Percentiles rank a stretch among this genome's conserved stretches.
Evolutionary conservation across 2,888 invertebrate genomes (phyloP).

Genomic region (Caenorhabditis becei): DNA sequence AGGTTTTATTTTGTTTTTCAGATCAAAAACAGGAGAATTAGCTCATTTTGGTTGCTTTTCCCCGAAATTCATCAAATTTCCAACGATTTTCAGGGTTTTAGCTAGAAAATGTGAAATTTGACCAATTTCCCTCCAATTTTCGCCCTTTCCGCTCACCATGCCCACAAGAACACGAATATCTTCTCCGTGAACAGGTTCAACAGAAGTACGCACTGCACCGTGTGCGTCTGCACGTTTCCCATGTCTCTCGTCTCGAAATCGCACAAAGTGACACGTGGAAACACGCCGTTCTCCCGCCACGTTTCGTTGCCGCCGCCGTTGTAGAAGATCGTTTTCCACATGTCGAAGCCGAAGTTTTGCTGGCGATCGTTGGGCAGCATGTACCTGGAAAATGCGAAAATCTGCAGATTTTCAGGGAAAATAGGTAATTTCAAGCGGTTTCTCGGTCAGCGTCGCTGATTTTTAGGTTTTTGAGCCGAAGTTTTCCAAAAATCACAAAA

Average conservation of each 20-base stretch:
- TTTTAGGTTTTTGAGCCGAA: no score
- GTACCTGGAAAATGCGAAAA: slow-evolving; percentile 64
- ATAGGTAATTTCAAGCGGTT: no score
- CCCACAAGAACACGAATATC: slow-evolving; percentile 76
- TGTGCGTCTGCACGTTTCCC: slow-evolving; percentile 80
- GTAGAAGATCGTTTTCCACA: slow-evolving; percentile 70
- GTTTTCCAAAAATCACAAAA: no score
- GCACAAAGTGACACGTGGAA: slow-evolving; percentile 81
- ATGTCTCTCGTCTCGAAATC: slow-evolving; percentile 81
- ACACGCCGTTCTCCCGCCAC: slow-evolving; percentile 79
- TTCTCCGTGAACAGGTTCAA: slow-evolving; percentile 80
- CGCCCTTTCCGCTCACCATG: slow-evolving; percentile 72
- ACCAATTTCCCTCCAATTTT: background rate
- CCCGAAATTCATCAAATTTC: background rate
- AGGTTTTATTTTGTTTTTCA: no score
- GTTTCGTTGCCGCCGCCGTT: slow-evolving; percentile 74
- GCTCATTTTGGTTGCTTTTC: no score
- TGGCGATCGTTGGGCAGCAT: slow-evolving; percentile 65
- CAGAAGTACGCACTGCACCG: slow-evolving; percentile 80
- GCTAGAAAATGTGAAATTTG: background rate
- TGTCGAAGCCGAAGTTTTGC: slow-evolving; percentile 73
- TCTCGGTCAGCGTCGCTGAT: no score
- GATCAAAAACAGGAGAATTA: no score
- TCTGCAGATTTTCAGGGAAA: no score
- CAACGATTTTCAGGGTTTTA: background rate